Evolutionary conservation across 2,113 vertebrate genomes (phyloP), one percentile per base, ranked within the genome.

Genomic region (Murina feae): DNA sequence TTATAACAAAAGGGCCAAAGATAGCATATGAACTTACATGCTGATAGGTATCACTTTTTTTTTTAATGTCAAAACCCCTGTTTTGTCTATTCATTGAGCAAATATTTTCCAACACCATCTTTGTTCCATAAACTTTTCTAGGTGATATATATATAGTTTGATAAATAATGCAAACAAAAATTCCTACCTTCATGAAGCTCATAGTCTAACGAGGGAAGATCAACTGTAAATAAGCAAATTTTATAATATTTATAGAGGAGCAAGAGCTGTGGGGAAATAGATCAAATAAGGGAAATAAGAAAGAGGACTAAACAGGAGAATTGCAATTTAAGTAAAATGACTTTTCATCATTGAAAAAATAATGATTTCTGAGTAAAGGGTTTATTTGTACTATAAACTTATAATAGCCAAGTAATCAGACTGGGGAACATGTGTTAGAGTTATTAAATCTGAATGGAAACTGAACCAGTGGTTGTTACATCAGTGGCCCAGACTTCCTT

Each of bases 301-400:
- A 86, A 35, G 35, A 81, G 7, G 78, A 86, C 4, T 51, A 8
- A 21, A 21, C 1, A 55, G 32, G 37, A 76, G 9, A 89, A 80
- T 32, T 72, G 21, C 16, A 89, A 65, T 44, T 89, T 83, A 88
- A 63, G 44, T 82, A 76, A 66, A 96, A 63, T 42, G 32, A 1
- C 6, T 49, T 39, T 4, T 55, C 14, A 30, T 81, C 2, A 63
- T 8, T 86, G 28, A 49, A 92, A 89, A 66, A 78, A 30, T 55
- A 49, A 37, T 2, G 37, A 66, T 86, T 78, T 90, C 32, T 44
- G 65, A 91, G 1, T 37, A 23, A 84, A 25, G 32, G 17, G 3
- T 94, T 93, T 87, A 81, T 96, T 96, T 89, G 32, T 13, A n/a
- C 32, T 68, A 28, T 30, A 69, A 65, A 86, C 5, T 60, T 80